Percentiles rank a stretch among this genome's conserved stretches.
These are phyloP conservation scores for Menidia beryllina DNA, from an alignment of 2,113 vertebrate genomes.

Conservation along the genomic window DNA sequence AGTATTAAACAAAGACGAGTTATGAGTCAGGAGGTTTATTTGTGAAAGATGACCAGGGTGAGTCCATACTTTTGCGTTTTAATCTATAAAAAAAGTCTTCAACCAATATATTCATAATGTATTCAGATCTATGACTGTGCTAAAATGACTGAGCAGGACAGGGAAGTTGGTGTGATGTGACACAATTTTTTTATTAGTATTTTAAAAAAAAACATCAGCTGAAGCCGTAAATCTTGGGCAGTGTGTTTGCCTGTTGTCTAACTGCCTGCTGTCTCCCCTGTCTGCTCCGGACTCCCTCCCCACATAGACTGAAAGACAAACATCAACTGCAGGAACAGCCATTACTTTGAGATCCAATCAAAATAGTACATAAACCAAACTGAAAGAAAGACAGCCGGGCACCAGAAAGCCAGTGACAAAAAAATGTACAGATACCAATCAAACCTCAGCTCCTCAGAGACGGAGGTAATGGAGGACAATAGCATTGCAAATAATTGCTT, in stretches of 20 bases:
- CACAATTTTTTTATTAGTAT: neutral
- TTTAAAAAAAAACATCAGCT: slow-evolving; percentile 6
- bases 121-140: neutral
- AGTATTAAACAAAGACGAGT: slow-evolving; percentile 29
- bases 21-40: slow-evolving; percentile 22
- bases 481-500: slow-evolving; percentile 26
- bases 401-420: slow-evolving; percentile 3
- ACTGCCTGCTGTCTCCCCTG: slow-evolving; percentile 12
- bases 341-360: slow-evolving; percentile 8
- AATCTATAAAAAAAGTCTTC: slow-evolving; percentile 23
- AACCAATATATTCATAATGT: neutral
- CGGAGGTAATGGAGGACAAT: slow-evolving; percentile 8
- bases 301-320: slow-evolving; percentile 21
- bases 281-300: slow-evolving; percentile 8
- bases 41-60: slow-evolving; percentile 25
- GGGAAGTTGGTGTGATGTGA: neutral
- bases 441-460: slow-evolving; percentile 30
- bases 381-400: neutral
- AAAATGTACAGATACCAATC: slow-evolving; percentile 25
- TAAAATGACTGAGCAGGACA: neutral
- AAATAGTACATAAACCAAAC: slow-evolving; percentile 5
- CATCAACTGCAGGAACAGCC: slow-evolving; percentile 4
- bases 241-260: slow-evolving; percentile 19
- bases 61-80: slow-evolving; percentile 19
- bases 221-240: neutral